A percentile compares a stretch with the other conserved stretches of the same genome.
phyloP scores from a whole-genome alignment of 2,888 invertebrate genomes.

The Pogonocherus hispidulus region DNA sequence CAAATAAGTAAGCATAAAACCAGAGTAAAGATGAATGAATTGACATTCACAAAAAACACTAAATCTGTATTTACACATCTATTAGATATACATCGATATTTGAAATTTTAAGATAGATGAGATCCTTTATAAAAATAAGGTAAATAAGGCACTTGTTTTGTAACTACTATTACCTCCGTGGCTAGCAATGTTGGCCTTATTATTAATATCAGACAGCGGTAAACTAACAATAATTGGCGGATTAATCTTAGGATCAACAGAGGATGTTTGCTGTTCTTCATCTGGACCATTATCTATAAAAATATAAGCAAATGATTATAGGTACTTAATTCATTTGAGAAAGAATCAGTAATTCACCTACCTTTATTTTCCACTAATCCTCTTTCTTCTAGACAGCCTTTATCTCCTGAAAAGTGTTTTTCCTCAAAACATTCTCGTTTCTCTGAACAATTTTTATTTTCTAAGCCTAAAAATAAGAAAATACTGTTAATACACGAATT shows the following conservation, averaged over 20 bases:
- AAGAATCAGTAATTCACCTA: too few relatives aligned
- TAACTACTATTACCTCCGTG: background rate
- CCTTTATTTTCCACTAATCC: too few relatives aligned
- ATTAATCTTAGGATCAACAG: background rate
- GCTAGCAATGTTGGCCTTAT: background rate
- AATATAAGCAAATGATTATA: too few relatives aligned
- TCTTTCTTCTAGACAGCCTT: too few relatives aligned
- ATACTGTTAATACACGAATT: too few relatives aligned
- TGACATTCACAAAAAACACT: background rate
- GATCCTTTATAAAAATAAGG: conserved; percentile 1
- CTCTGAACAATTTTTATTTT: too few relatives aligned
- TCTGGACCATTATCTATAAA: background rate
- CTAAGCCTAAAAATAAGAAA: too few relatives aligned
- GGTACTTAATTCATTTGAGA: too few relatives aligned
- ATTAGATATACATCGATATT: background rate
- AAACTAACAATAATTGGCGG: background rate
- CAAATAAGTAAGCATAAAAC: background rate
- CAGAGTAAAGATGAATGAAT: conserved; percentile 4
- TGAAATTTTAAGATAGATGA: background rate
- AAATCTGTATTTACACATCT: background rate
- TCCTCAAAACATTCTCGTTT: too few relatives aligned
- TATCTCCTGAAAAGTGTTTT: too few relatives aligned
- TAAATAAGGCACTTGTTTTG: background rate
- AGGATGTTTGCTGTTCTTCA: conserved; percentile 1
- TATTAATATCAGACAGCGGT: background rate